Evolutionary conservation across 2,113 vertebrate genomes (phyloP).

Genomic region (Sebastes schlegelii): DNA sequence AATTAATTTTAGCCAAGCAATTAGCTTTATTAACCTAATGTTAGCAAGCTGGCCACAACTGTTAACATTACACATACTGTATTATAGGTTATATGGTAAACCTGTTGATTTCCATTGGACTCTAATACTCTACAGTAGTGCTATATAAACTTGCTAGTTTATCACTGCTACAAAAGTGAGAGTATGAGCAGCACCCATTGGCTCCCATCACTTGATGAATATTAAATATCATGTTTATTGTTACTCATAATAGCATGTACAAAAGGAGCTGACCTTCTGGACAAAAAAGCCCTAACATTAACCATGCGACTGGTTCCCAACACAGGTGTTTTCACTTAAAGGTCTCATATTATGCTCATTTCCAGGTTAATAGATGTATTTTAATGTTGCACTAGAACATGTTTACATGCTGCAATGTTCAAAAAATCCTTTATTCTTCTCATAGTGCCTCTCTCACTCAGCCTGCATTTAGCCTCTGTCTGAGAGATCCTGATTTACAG

Average conservation of each 20-base stretch:
- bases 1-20: background rate
- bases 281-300: background rate
- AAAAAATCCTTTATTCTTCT: too few relatives aligned
- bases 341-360: too few relatives aligned
- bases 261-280: background rate
- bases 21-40: background rate
- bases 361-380: too few relatives aligned
- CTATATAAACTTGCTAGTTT: background rate
- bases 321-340: slow-evolving; percentile 4
- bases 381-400: too few relatives aligned
- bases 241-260: background rate
- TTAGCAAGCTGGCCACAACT: background rate
- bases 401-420: too few relatives aligned
- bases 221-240: background rate
- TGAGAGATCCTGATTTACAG: too few relatives aligned
- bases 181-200: background rate
- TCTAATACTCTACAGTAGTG: background rate
- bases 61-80: background rate
- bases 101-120: background rate
- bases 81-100: background rate
- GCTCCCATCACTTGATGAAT: background rate
- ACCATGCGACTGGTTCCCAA: background rate
- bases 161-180: background rate
- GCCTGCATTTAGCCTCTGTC: too few relatives aligned
- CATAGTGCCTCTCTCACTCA: too few relatives aligned